phyloP scores from a whole-genome alignment of 2,797 vertebrate species.

The Jordanella pulchra region DNA sequence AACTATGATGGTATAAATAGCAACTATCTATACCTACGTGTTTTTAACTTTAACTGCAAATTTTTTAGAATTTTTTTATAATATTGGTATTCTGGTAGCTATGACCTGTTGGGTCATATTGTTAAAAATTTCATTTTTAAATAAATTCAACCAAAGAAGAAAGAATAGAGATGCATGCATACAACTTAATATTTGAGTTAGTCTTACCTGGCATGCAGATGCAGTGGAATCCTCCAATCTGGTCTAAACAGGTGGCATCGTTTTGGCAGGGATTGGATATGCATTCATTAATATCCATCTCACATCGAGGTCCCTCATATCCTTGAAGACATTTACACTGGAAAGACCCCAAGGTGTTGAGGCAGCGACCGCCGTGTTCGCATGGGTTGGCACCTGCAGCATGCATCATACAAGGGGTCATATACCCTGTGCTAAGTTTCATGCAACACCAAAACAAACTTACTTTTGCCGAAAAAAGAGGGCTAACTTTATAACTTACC shows the following conservation, averaged over 20 bases:
- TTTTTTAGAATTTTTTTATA: no score
- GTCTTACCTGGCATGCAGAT: conserved; percentile 95
- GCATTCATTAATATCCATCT: conserved; percentile 97
- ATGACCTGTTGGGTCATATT: no score
- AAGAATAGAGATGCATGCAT: neutral
- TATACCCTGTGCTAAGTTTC: neutral
- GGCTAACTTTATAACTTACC: conserved; percentile 72
- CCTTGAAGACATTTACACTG: conserved; percentile 93
- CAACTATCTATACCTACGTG: no score
- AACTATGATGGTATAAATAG: no score
- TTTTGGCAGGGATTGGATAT: conserved; percentile 97
- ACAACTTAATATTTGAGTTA: neutral
- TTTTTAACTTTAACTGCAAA: no score
- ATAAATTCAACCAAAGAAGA: neutral
- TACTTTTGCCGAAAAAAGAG: neutral
- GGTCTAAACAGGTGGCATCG: conserved; percentile 95
- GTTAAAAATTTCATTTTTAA: no score
- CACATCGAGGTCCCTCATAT: conserved; percentile 92
- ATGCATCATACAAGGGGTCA: conserved; percentile 3
- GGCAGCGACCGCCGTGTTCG: conserved; percentile 93
- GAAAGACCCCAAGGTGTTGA: conserved; percentile 97
- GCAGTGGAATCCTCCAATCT: conserved; percentile 96
- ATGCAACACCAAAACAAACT: neutral
- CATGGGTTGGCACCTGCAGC: conserved; percentile 92
- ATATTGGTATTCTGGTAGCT: no score